Conservation (phyloP, 2,888 invertebrate genomes). For the Dione juno region DNA sequence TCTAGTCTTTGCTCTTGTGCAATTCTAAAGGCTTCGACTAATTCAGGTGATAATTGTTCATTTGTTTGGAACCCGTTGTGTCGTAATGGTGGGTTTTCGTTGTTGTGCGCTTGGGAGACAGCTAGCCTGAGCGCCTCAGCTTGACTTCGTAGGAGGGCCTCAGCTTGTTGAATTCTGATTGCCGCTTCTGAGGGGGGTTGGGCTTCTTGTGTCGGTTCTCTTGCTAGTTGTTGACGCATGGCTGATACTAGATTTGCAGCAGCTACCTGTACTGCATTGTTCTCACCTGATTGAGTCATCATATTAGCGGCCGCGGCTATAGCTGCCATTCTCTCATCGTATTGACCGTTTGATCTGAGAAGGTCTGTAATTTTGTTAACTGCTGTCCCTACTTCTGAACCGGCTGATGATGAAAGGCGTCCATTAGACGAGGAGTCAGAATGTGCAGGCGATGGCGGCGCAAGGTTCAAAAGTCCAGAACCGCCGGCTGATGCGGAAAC, state of each 20-base stretch:
- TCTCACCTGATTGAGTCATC: slow-evolving; percentile 85
- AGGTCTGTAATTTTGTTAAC: slow-evolving; percentile 85
- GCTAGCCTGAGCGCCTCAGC: slow-evolving; percentile 93
- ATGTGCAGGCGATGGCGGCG: slow-evolving; percentile 93
- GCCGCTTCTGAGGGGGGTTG: slow-evolving; percentile 90
- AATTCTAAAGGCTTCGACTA: slow-evolving; percentile 87
- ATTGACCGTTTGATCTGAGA: slow-evolving; percentile 86
- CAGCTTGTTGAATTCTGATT: slow-evolving; percentile 89
- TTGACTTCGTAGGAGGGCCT: slow-evolving; percentile 91
- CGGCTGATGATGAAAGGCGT: slow-evolving; percentile 90
- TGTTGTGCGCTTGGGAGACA: slow-evolving; percentile 87
- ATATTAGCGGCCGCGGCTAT: slow-evolving; percentile 87
- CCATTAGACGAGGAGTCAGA: slow-evolving; percentile 94
- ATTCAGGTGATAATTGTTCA: slow-evolving; percentile 86
- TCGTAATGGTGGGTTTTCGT: slow-evolving; percentile 69
- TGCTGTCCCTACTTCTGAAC: slow-evolving; percentile 87
- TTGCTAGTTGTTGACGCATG: slow-evolving; percentile 85
- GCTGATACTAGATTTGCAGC: slow-evolving; percentile 90
- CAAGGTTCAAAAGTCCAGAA: slow-evolving; percentile 86
- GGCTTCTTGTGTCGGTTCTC: slow-evolving; percentile 77
- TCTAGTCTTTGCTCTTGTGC: slow-evolving; percentile 91
- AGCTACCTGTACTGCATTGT: slow-evolving; percentile 88
- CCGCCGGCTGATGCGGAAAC: slow-evolving; percentile 86
- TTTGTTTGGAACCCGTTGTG: slow-evolving; percentile 77
- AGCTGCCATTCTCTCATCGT: slow-evolving; percentile 88